These are phyloP conservation scores for Scleropages formosus DNA, from an alignment of 2,797 vertebrate species.

Conservation along the genomic window DNA sequence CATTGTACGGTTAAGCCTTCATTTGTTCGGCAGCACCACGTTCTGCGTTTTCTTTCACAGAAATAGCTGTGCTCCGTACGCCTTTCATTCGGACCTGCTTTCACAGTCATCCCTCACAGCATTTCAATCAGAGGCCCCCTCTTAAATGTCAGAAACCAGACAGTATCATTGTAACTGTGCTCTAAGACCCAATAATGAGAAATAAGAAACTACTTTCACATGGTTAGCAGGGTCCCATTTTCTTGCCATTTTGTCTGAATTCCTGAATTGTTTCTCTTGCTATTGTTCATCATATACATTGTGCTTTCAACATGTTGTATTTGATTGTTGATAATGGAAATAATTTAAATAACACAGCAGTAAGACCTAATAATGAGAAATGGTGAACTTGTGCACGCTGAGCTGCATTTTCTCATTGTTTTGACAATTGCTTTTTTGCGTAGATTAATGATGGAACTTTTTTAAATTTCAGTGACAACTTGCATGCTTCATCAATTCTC, in stretches of 20 bases:
- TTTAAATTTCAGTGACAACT: background rate
- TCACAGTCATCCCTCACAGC: slow-evolving; percentile 26
- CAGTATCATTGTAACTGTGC: background rate
- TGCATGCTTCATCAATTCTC: background rate
- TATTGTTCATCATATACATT: too few relatives aligned
- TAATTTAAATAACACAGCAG: background rate
- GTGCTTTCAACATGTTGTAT: too few relatives aligned
- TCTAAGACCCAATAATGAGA: too few relatives aligned
- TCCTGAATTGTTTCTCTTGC: too few relatives aligned
- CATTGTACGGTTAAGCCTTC: slow-evolving; percentile 31
- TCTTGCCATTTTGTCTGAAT: too few relatives aligned
- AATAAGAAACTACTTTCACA: too few relatives aligned
- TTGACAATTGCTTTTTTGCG: too few relatives aligned
- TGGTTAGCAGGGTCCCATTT: too few relatives aligned
- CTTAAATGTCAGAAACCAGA: slow-evolving; percentile 5
- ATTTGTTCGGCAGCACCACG: slow-evolving; percentile 30
- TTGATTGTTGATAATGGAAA: too few relatives aligned
- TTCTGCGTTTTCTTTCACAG: slow-evolving; percentile 31
- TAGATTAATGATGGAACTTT: too few relatives aligned
- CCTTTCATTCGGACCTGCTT: slow-evolving; percentile 36
- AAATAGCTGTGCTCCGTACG: slow-evolving; percentile 27
- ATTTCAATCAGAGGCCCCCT: background rate
- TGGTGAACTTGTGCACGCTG: background rate
- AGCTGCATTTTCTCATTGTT: background rate
- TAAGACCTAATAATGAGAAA: slow-evolving; percentile 13